Evolutionary conservation across 2,113 vertebrate genomes (phyloP).

Genomic region (Puma concolor): DNA sequence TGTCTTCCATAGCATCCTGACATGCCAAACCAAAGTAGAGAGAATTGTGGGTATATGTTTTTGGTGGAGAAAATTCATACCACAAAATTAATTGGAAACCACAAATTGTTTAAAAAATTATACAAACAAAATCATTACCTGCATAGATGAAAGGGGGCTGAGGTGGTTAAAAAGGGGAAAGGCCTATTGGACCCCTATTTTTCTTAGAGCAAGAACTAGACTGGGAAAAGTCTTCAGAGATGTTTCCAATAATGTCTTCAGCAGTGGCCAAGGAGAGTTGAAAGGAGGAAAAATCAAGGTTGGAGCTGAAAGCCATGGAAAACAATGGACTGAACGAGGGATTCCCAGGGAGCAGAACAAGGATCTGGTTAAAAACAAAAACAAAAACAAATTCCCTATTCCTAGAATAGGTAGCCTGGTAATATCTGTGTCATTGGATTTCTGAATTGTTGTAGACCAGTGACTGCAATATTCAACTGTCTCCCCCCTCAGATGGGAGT

Average conservation of each 20-base stretch:
- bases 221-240: background rate
- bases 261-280: background rate
- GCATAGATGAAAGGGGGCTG: background rate
- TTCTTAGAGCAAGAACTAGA: background rate
- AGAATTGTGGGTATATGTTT: background rate
- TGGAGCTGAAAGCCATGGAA: background rate
- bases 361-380: background rate
- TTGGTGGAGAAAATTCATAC: background rate
- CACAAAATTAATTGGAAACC: background rate
- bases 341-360: background rate
- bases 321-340: background rate
- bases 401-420: background rate
- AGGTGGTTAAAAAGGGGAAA: background rate
- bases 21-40: background rate
- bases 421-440: background rate
- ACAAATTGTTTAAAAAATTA: background rate
- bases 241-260: background rate
- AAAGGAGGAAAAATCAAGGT: background rate
- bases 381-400: background rate
- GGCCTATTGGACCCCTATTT: fast-evolving
- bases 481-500: background rate
- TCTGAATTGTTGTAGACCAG: background rate
- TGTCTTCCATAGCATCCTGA: background rate
- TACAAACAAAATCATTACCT: background rate
- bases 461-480: background rate